Base-by-base conservation (phyloP, 2,888 invertebrate species). In the Caenorhabditis sp. region DNA sequence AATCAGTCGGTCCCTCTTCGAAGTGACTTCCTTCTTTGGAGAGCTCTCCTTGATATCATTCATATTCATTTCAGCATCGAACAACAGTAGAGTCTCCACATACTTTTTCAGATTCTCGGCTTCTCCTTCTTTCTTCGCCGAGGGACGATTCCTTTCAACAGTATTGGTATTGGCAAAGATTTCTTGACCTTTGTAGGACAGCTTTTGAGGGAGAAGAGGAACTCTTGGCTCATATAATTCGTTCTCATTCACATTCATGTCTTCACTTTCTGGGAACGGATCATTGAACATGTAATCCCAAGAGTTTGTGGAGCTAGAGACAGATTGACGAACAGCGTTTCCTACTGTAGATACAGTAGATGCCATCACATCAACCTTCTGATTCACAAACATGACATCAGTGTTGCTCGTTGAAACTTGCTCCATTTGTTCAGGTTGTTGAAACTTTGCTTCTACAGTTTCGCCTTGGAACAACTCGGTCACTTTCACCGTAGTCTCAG, bases 121-220 rank as follows among this genome's bases (percentile, higher is more conserved):
- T 38, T 84, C 79, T 31, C 68, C 80, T 22, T 69, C 51, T n/a
- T 75, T 66, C 2, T 35, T 54, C 24, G 81, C 56, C n/a, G 35
- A 44, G 47, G 19, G 68, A 8, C 22, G 49, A 12, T 76, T 68
- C n/a, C 68, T 49, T 26, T 74, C 61, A 7, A 76, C 64, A 6
- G 68, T 68, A 54, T 68, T 68, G 7, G 54, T 66, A 24, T 80
- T 80, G 19, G 82, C 85, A 14, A 84, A 76, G 26, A 90, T 86
- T 24, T 87, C 85, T 26, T 90, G 88, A 0, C 90, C 90, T 58
- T 88, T 88, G 77, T 88, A 90, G 12, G 81, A 82, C 10, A 90
- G 38, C 59, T 86, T 87, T 26, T 86, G 68, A 0, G 90, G 90
- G 1, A 90, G 82, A 22, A 87, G 66, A 1, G 88, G 85, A 7